Conservation (phyloP, 1,140 invertebrate genomes). For the Aphelenchoides besseyi region DNA sequence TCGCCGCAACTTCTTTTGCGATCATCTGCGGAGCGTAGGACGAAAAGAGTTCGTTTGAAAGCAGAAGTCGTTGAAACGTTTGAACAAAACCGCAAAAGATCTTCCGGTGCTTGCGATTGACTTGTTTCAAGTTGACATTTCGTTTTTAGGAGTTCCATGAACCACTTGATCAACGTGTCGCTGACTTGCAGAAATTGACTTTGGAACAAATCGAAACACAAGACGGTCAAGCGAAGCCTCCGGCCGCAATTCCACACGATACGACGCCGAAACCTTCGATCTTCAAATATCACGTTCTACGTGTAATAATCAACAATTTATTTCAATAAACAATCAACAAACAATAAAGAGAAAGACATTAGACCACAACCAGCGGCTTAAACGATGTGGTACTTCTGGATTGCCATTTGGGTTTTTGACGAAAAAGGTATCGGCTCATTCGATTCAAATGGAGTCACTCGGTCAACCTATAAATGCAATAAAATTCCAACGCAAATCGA, state of each 20-base stretch:
- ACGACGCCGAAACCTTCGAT: conserved; percentile 61
- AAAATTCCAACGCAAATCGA: background rate
- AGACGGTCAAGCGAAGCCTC: conserved; percentile 32
- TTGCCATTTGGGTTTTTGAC: conserved; percentile 77
- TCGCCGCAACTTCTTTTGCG: no score
- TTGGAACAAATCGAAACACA: conserved; percentile 46
- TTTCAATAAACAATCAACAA: background rate
- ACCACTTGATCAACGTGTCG: conserved; percentile 59
- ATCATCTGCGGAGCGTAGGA: no score
- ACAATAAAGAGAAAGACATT: background rate
- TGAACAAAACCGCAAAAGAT: conserved; percentile 84
- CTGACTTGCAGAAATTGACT: conserved; percentile 52
- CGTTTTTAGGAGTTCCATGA: conserved; percentile 58
- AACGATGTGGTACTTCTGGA: conserved; percentile 82
- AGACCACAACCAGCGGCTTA: no score
- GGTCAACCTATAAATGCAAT: conserved; percentile 69
- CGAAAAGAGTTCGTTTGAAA: no score
- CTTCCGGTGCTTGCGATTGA: conserved; percentile 95
- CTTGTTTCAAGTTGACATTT: conserved; percentile 75
- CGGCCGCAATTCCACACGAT: conserved; percentile 40
- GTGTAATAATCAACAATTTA: background rate
- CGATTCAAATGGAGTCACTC: conserved; percentile 77
- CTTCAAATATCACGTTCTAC: conserved; percentile 56
- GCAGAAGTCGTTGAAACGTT: conserved; percentile 90
- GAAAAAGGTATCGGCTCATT: conserved; percentile 79